Evolutionary conservation across 2,113 vertebrate species (phyloP).

Genomic region (Plecotus auritus): DNA sequence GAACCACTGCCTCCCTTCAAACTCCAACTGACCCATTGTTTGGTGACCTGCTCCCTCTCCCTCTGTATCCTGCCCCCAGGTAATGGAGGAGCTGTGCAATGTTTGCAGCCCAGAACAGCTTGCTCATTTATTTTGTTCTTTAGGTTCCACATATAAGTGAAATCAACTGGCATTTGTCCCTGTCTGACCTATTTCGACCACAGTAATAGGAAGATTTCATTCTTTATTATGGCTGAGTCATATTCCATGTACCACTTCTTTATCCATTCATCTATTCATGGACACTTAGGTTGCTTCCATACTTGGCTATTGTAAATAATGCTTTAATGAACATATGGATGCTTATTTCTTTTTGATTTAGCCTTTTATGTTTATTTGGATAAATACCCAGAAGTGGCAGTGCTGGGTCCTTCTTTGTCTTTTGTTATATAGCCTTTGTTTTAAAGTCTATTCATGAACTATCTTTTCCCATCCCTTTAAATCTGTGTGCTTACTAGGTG

Average conservation of each 20-base stretch:
- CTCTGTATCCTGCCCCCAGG: too few species aligned
- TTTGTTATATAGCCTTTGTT: not conserved
- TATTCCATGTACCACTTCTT: not conserved
- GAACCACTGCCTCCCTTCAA: too few species aligned
- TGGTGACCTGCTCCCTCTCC: too few species aligned
- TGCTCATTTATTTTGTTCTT: not conserved
- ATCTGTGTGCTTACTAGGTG: not conserved
- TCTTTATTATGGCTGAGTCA: not conserved
- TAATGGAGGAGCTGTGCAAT: too few species aligned
- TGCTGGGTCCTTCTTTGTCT: not conserved
- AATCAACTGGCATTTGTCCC: not conserved
- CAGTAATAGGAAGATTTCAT: not conserved
- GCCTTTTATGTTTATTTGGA: not conserved
- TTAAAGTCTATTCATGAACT: not conserved
- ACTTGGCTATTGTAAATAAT: not conserved
- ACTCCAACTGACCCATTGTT: too few species aligned
- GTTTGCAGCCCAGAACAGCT: too few species aligned
- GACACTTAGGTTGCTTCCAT: not conserved
- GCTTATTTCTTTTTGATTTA: not conserved
- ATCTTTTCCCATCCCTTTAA: not conserved
- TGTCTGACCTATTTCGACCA: not conserved
- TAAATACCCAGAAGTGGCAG: not conserved
- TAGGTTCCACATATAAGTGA: not conserved
- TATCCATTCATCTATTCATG: not conserved
- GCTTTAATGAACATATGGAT: not conserved